phyloP scores from a whole-genome alignment of 2,113 vertebrate genomes.

The pig (Sus scrofa) region DNA sequence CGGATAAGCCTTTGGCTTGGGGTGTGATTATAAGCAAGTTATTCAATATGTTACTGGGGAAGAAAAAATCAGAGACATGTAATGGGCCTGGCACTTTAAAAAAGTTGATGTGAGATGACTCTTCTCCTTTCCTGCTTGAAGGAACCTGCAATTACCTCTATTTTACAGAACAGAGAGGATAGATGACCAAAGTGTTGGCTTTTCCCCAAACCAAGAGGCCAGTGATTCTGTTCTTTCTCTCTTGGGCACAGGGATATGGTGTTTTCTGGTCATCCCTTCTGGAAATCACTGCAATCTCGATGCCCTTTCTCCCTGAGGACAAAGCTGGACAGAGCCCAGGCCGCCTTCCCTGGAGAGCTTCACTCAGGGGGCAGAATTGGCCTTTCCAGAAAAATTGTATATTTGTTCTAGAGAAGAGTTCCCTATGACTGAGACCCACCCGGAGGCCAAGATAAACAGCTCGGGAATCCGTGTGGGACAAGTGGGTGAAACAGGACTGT shows the following conservation, averaged over 20 bases:
- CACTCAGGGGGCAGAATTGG: neutral
- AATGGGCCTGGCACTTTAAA: neutral
- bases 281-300: neutral
- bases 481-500: neutral
- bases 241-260: fast-evolving
- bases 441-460: neutral
- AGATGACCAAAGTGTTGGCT: neutral
- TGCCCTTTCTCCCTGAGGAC: neutral
- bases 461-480: neutral
- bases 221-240: neutral
- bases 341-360: neutral
- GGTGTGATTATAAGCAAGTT: neutral
- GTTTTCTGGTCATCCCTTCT: neutral
- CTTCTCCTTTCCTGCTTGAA: neutral
- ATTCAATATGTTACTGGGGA: neutral
- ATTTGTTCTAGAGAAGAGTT: neutral
- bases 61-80: neutral
- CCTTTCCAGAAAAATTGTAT: neutral
- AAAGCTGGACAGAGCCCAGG: neutral
- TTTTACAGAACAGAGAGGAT: fast-evolving
- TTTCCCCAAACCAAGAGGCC: neutral
- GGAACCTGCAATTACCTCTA: fast-evolving
- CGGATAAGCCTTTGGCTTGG: neutral
- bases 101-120: neutral
- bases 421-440: neutral